phyloP scores from a whole-genome alignment of 1,140 invertebrate species.

The Maniola jurtina region DNA sequence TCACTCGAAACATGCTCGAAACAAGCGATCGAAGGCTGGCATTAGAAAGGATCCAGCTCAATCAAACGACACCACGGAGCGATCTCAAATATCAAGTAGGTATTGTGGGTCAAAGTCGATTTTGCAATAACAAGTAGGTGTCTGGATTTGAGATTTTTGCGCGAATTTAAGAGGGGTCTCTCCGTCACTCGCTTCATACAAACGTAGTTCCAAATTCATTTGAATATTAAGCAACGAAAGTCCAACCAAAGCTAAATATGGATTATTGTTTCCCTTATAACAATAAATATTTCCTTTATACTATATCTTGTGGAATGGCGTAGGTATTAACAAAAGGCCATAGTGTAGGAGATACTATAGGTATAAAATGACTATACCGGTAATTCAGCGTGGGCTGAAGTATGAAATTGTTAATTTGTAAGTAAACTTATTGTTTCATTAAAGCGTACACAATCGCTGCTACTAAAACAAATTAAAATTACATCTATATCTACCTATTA shows the following conservation, averaged over 20 bases:
- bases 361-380: constrained; percentile 7
- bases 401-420: constrained; percentile 8
- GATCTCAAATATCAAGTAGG: constrained; percentile 24
- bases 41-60: constrained; percentile 24
- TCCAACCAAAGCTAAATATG: too few species aligned
- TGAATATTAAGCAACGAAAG: too few species aligned
- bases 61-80: constrained; percentile 12
- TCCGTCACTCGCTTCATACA: too few species aligned
- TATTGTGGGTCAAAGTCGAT: constrained; percentile 25
- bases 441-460: background rate
- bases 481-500: too few species aligned
- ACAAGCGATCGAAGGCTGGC: constrained; percentile 20
- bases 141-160: background rate
- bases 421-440: constrained; percentile 3
- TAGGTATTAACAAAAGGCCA: background rate
- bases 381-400: background rate
- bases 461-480: too few species aligned
- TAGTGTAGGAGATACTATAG: background rate
- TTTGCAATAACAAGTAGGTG: background rate
- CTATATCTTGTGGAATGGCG: background rate
- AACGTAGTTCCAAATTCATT: too few species aligned
- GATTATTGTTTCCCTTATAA: background rate
- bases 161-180: too few species aligned
- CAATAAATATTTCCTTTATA: background rate
- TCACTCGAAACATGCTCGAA: constrained; percentile 15